Base-by-base conservation (phyloP, 2,113 vertebrate genomes). In the Empidonax traillii region DNA sequence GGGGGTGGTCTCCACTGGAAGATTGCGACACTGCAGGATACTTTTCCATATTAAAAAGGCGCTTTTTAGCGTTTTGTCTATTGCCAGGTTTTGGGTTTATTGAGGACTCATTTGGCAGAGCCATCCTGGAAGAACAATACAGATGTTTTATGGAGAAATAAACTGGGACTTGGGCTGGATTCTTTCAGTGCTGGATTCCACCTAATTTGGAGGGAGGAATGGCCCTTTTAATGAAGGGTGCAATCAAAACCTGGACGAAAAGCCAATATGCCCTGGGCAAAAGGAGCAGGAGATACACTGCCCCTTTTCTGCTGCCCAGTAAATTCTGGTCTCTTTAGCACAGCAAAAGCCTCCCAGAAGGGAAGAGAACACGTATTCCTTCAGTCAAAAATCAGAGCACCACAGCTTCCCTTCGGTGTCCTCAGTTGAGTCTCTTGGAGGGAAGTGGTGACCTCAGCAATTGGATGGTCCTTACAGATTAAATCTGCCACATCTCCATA, bases 41-140 rank as follows among this genome's bases (percentile, higher is more conserved):
- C 95, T 97, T 97, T 97, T 97, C 96, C 96, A 96, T 97, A 97
- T 97, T 97, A 97, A 97, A 97, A 97, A 96, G 96, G 96, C 96
- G 92, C 95, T 96, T 95, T 95, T 79, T 41, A 94, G 83, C 18
- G 96, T 97, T 96, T 97, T 92, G 96, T 97, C 96, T 95, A 89
- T 72, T 96, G 96, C 96, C 96, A 97, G 96, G 92, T 96, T 95
- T 96, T 44, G 93, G 95, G 96, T 97, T 97, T 97, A 97, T 96
- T 93, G 96, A 96, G 90, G 96, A 97, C 96, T 97, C 94, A 92
- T 97, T 96, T 97, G 96, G 96, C 96, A 94, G 96, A 96, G 94
- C 94, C 96, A 96, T 95, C 96, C 90, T 96, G 88, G 94, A 97
- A 95, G 96, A 97, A 97, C 96, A 97, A 97, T 97, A 93, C 96